Conservation (phyloP, 1,140 invertebrate genomes). For the Atta colombica region DNA sequence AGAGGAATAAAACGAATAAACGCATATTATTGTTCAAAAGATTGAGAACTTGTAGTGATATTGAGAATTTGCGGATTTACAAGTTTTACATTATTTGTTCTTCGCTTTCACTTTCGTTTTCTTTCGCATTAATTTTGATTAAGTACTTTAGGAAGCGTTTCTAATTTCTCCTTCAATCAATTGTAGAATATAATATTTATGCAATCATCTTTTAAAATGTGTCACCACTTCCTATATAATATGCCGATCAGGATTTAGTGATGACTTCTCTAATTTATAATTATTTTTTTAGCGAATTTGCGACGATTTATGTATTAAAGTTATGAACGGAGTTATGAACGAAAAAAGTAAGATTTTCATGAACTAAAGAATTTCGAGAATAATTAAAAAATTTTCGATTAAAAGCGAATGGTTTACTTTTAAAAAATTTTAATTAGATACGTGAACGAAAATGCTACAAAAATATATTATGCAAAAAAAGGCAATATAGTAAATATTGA, state of each 20-base stretch:
- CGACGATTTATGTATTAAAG: not conserved
- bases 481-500: not conserved
- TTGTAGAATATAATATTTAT: not conserved
- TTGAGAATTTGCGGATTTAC: not conserved
- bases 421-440: not conserved
- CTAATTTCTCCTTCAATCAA: constrained; percentile 1
- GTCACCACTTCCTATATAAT: not conserved
- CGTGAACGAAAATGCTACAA: not conserved
- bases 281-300: not conserved
- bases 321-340: not conserved
- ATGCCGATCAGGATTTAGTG: not conserved
- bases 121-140: constrained; percentile 22
- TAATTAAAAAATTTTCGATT: not conserved
- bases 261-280: not conserved
- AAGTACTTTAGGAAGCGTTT: not conserved
- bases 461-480: not conserved
- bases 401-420: not conserved
- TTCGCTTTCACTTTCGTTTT: constrained; percentile 21
- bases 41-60: no score
- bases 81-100: not conserved
- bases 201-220: not conserved
- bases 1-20: not conserved
- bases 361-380: not conserved
- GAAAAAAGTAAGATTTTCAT: not conserved
- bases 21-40: not conserved